A percentile compares a stretch with the other conserved stretches of the same genome.
phyloP scores from a whole-genome alignment of 2,888 invertebrate species.

The Lepidocyrtinus sp. region DNA sequence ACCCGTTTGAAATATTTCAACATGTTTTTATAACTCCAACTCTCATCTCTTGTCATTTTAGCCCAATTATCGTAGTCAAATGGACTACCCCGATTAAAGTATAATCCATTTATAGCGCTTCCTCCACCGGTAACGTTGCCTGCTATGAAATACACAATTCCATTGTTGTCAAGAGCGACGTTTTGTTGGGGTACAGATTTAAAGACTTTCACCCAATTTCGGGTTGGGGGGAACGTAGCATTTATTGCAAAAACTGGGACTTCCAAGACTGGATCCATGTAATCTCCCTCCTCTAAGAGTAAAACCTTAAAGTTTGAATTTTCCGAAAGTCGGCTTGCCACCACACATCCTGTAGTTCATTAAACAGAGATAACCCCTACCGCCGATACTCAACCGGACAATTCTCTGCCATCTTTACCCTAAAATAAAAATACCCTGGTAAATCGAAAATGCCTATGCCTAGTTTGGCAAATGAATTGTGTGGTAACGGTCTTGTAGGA shows the following conservation, averaged over 20 bases:
- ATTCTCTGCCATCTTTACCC: too few species aligned
- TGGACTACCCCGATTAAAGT: constrained; percentile 19
- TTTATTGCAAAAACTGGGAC: constrained; percentile 13
- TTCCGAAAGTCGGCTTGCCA: constrained; percentile 37
- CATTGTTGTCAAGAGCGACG: too few species aligned
- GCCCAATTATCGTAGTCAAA: constrained; percentile 13
- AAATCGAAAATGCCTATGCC: too few species aligned
- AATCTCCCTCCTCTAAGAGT: constrained; percentile 5
- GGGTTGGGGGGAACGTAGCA: too few species aligned
- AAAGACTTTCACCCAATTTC: background rate
- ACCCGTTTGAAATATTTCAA: constrained; percentile 1
- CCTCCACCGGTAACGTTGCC: constrained; percentile 21
- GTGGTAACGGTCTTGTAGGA: too few species aligned
- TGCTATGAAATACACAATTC: too few species aligned
- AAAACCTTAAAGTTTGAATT: constrained; percentile 30
- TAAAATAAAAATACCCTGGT: too few species aligned
- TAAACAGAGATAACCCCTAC: too few species aligned
- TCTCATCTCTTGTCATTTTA: constrained; percentile 4
- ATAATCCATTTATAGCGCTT: constrained; percentile 15
- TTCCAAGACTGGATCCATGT: background rate
- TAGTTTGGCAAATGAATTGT: too few species aligned
- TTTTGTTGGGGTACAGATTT: background rate
- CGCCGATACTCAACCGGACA: too few species aligned
- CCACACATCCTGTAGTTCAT: constrained; percentile 32
- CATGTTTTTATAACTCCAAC: constrained; percentile 31